phyloP scores from a whole-genome alignment of 2,888 invertebrate species.

The Rhaphigaster nebulosa region DNA sequence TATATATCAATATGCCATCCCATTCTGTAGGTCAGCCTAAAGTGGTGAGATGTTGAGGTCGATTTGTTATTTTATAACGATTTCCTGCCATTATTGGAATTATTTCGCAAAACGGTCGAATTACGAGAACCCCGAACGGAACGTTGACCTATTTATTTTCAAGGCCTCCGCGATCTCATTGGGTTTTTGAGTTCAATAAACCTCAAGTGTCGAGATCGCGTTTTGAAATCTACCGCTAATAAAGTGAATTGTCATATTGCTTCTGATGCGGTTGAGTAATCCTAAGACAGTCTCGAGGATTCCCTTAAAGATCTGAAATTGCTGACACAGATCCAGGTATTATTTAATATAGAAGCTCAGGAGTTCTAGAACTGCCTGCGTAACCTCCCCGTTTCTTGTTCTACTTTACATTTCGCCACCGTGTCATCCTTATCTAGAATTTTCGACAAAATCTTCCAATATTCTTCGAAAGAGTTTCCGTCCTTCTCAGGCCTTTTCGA shows the following conservation, averaged over 20 bases:
- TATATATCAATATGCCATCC: neutral
- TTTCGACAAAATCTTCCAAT: neutral
- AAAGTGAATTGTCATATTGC: neutral
- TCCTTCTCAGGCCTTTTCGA: neutral
- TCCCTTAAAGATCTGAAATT: too few relatives aligned
- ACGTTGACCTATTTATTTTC: neutral
- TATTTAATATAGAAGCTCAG: neutral
- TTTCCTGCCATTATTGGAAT: neutral
- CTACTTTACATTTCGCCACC: neutral
- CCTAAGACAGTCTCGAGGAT: neutral
- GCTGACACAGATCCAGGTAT: neutral
- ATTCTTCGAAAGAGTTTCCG: neutral
- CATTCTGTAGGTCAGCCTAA: neutral
- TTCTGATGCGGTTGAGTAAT: neutral
- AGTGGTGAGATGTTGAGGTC: neutral
- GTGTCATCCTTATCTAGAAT: neutral
- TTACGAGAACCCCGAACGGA: neutral
- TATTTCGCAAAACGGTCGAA: neutral
- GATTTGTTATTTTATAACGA: neutral
- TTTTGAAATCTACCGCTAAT: neutral
- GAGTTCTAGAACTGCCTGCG: neutral
- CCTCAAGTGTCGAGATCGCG: neutral
- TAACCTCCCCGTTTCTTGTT: neutral
- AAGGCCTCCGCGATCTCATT: neutral
- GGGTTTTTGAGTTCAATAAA: neutral